These are phyloP conservation scores for Nyleta sp. DNA, from an alignment of 2,888 invertebrate genomes.

Conservation along the genomic window DNA sequence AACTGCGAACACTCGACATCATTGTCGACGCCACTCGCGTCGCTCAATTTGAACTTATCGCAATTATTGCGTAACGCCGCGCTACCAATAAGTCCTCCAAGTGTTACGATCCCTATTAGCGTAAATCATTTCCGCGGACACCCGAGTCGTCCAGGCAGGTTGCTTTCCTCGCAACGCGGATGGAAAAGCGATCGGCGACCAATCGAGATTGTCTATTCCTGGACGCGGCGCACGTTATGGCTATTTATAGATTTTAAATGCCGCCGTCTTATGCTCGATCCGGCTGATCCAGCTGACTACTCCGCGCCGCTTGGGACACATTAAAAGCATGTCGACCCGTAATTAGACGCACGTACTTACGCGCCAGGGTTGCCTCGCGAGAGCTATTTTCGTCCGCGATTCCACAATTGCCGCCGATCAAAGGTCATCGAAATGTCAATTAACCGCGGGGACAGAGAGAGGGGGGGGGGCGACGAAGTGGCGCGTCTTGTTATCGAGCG, in stretches of 20 bases:
- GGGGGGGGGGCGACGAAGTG: too few species aligned
- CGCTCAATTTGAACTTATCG: too few species aligned
- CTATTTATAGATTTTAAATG: slow-evolving; percentile 77
- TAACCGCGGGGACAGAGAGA: slow-evolving; percentile 62
- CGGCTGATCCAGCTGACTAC: slow-evolving; percentile 51
- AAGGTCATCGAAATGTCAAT: slow-evolving; percentile 74
- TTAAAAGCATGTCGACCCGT: slow-evolving; percentile 69
- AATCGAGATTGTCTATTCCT: slow-evolving; percentile 78
- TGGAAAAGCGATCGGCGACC: slow-evolving; percentile 65
- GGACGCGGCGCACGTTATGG: slow-evolving; percentile 61
- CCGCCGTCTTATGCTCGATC: slow-evolving; percentile 64
- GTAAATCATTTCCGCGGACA: slow-evolving; percentile 57
- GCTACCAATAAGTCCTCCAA: slow-evolving; percentile 6
- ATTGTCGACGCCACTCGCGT: too few species aligned
- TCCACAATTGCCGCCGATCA: slow-evolving; percentile 47
- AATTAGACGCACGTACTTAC: slow-evolving; percentile 50
- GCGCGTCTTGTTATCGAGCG: neutral
- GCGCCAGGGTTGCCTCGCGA: slow-evolving; percentile 19
- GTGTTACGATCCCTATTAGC: slow-evolving; percentile 34
- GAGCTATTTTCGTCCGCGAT: slow-evolving; percentile 47
- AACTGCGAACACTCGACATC: too few species aligned
- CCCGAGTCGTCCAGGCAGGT: slow-evolving; percentile 44
- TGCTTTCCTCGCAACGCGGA: slow-evolving; percentile 63
- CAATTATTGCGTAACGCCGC: slow-evolving; percentile 33
- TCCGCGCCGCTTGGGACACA: slow-evolving; percentile 58